Conservation (phyloP, 2,797 vertebrate species). For the Pogoniulus pusillus region DNA sequence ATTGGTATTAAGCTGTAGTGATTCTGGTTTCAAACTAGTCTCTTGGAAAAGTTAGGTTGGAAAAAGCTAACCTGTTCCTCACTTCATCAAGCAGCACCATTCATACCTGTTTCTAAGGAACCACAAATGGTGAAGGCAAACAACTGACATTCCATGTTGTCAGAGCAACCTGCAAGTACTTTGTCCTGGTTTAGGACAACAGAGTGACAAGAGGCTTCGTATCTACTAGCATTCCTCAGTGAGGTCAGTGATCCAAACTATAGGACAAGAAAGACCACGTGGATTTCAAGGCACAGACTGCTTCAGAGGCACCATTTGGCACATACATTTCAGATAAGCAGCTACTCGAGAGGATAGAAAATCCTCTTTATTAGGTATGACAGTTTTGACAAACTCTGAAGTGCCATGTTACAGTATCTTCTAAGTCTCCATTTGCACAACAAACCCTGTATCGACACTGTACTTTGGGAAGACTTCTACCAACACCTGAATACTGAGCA, state of each 20-base stretch:
- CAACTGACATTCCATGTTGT: not conserved
- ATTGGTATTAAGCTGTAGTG: not conserved
- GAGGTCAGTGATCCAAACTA: fast-evolving
- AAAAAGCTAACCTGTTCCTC: fast-evolving
- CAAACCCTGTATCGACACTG: not conserved
- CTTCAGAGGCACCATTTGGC: not conserved
- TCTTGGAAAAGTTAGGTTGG: not conserved
- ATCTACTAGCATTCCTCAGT: not conserved
- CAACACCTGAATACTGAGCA: not conserved
- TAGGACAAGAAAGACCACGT: fast-evolving
- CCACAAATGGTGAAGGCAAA: not conserved
- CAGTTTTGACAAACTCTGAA: not conserved
- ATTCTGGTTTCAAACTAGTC: not conserved
- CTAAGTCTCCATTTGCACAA: not conserved
- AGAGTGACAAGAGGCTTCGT: not conserved
- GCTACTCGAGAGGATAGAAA: not conserved
- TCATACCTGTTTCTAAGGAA: not conserved
- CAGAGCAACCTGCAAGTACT: not conserved
- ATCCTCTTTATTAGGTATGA: not conserved
- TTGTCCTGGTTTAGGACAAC: not conserved
- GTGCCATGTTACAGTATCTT: not conserved
- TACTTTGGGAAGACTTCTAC: not conserved
- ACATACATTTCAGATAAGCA: not conserved
- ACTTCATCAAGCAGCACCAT: not conserved
- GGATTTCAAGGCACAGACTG: not conserved